Percentiles rank a stretch among this genome's conserved stretches.
Conservation (phyloP, 2,797 vertebrate genomes). For the Peromyscus melanophrys region DNA sequence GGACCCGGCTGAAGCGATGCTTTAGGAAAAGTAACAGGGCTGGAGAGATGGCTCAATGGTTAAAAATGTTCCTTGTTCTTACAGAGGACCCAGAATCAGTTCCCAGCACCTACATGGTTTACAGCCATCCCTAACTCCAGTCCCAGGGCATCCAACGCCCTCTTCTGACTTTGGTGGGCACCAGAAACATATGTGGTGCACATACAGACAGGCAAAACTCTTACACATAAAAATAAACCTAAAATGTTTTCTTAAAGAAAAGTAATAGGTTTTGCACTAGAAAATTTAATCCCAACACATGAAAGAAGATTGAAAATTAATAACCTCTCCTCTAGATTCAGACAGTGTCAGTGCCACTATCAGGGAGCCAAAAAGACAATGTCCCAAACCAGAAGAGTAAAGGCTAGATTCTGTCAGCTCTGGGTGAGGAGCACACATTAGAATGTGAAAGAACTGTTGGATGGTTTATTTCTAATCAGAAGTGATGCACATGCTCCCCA, state of each 20-base stretch:
- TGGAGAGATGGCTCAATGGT: not conserved
- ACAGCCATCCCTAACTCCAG: not conserved
- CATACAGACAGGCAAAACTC: not conserved
- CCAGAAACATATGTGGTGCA: not conserved
- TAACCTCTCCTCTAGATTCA: not conserved
- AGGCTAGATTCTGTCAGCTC: not conserved
- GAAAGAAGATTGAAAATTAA: constrained; percentile 29
- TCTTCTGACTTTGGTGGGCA: not conserved
- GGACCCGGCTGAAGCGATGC: not conserved
- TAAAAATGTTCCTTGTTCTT: not conserved
- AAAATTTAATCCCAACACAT: constrained; percentile 19
- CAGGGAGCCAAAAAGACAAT: not conserved
- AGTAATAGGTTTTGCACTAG: not conserved
- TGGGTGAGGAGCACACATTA: not conserved
- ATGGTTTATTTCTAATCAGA: constrained; percentile 7
- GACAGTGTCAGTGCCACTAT: not conserved
- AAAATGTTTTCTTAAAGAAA: not conserved
- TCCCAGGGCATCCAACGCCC: not conserved
- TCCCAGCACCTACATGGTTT: not conserved
- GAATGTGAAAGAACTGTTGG: not conserved
- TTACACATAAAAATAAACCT: not conserved
- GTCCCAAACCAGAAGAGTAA: not conserved
- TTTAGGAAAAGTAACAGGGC: constrained; percentile 11
- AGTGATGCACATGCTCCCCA: not conserved
- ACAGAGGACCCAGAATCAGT: not conserved